These are phyloP conservation scores for Phylloscopus collybita DNA, from an alignment of 2,797 vertebrate species.

Conservation along the genomic window DNA sequence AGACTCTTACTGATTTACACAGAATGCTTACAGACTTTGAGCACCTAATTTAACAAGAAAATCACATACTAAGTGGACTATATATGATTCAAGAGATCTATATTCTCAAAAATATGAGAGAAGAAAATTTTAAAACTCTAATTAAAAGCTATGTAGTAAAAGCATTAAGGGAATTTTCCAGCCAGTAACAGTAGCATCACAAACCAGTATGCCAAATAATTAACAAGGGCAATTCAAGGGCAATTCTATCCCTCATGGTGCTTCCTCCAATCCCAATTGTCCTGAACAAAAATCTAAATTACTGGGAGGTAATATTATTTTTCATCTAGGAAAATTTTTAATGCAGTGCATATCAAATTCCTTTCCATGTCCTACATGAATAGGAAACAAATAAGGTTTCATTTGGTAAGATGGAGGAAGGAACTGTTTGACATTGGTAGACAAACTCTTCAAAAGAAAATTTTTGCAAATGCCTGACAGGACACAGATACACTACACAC, in stretches of 20 bases:
- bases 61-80: not conserved
- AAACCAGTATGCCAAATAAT: not conserved
- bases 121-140: not conserved
- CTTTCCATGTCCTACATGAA: not conserved
- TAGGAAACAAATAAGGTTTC: not conserved
- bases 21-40: not conserved
- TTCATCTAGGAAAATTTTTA: not conserved
- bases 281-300: not conserved
- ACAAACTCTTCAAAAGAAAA: not conserved
- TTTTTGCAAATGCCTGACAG: not conserved
- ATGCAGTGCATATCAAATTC: not conserved
- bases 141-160: not conserved
- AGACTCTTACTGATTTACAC: not conserved
- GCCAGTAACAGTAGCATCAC: not conserved
- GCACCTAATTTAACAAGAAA: not conserved
- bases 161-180: not conserved
- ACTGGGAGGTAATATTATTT: not conserved
- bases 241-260: not conserved
- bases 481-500: not conserved
- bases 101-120: slow-evolving; percentile 3
- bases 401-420: not conserved
- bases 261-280: not conserved
- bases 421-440: not conserved
- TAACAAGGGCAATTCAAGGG: not conserved
- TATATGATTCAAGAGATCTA: not conserved